Base-by-base conservation (phyloP, 2,888 invertebrate species). In the Nomada fucata region DNA sequence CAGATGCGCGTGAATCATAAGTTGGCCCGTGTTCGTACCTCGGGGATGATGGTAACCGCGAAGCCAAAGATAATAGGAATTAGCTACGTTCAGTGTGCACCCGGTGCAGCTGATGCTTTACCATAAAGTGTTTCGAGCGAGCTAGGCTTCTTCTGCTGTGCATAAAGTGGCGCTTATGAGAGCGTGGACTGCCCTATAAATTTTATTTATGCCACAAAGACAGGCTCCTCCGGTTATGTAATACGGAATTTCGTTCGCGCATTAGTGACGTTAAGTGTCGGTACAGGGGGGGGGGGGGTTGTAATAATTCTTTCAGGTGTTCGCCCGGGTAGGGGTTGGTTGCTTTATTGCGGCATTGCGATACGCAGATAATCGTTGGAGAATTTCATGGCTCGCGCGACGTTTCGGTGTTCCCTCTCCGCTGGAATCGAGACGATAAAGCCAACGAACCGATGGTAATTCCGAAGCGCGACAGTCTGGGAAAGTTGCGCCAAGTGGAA, bases 21-120 rank as follows among this genome's bases (percentile, higher is more conserved):
- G 42, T 55, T 42, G 61, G 63, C 64, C 70, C 64, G 65, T 53
- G 75, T 55, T 52, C 52, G 74, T 74, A 52, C 15, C 55, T 7
- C 15, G n/a, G 59, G 50, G 52, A 55, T 55, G 53, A 52, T 47
- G 60, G 64, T 26, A 69, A 65, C 47, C 59, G 44, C 52, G n/a
- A 20, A 47, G 29, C 47, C 57, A 64, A 75, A 52, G 79, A 79
- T 75, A 75, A 79, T 64, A 59, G 50, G 75, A 79, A 79, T 79
- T 75, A 65, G 64, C 50, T 55, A 60, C 64, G 63, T 75, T 64
- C 36, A 44, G 52, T 29, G 53, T 75, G 15, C 42, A 69, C 69
- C 69, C 75, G 63, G 52, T 18, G 57, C 79, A 79, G 75, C 75
- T 64, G 75, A 11, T 20, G 64, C 75, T 13, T 10, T 7, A 15